Evolutionary conservation across 2,113 vertebrate species (phyloP).

Genomic region (Odontesthes bonariensis): DNA sequence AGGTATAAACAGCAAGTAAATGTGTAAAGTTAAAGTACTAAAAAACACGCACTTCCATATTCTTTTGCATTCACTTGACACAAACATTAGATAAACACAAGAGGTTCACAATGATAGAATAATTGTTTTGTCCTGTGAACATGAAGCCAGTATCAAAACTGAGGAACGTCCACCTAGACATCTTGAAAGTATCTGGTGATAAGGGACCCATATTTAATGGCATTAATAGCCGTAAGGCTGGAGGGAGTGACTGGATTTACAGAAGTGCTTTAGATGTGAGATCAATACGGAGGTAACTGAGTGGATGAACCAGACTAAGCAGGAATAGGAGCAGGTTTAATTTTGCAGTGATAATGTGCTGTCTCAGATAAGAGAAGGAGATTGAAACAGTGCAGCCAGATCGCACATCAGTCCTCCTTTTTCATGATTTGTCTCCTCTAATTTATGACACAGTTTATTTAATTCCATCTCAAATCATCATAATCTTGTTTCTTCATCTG

Average conservation of each 20-base stretch:
- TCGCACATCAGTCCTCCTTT: constrained; percentile 9
- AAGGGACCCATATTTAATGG: constrained; percentile 60
- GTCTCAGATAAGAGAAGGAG: constrained; percentile 30
- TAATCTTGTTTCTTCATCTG: constrained; percentile 33
- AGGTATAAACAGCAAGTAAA: no score
- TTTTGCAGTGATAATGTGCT: constrained; percentile 83
- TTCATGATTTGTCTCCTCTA: constrained; percentile 19
- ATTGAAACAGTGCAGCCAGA: constrained; percentile 27
- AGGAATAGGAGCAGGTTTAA: constrained; percentile 78
- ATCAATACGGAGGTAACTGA: constrained; percentile 79
- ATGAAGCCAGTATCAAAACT: constrained; percentile 28
- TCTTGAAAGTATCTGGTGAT: constrained; percentile 62
- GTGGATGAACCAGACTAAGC: constrained; percentile 74
- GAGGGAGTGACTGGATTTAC: constrained; percentile 71
- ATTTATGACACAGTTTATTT: constrained; percentile 20
- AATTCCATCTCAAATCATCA: constrained; percentile 13
- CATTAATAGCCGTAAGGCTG: constrained; percentile 59
- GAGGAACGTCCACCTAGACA: not conserved
- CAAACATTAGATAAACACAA: constrained; percentile 21
- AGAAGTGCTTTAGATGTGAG: constrained; percentile 73
- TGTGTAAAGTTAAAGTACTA: no score
- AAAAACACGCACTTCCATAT: no score
- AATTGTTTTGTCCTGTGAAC: constrained; percentile 23
- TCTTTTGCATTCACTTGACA: not conserved
- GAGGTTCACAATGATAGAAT: constrained; percentile 20